Evolutionary conservation across 2,113 vertebrate species (phyloP).

Genomic region (Vanacampus margaritifer): DNA sequence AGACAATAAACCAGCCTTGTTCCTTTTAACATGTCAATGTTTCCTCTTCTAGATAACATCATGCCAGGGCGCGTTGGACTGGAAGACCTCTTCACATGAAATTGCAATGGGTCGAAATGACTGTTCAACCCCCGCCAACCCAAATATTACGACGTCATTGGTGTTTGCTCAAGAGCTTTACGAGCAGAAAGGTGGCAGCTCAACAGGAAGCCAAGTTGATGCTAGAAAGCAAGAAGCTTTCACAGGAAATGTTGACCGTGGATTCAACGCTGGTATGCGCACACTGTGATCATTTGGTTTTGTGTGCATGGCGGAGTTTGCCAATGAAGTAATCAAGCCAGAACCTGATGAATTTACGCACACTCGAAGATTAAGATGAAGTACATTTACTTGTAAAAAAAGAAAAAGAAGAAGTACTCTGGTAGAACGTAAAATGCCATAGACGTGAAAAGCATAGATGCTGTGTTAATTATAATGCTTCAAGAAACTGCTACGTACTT

Average conservation of each 20-base stretch:
- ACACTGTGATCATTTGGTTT: background rate
- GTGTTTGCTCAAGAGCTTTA: slow-evolving; percentile 50
- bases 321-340: background rate
- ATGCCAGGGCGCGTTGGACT: background rate
- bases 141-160: slow-evolving; percentile 31
- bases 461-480: too few relatives aligned
- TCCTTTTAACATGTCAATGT: slow-evolving; percentile 21
- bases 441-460: too few relatives aligned
- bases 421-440: background rate
- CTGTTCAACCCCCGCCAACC: slow-evolving; percentile 9
- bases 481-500: too few relatives aligned
- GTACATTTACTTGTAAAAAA: too few relatives aligned
- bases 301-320: background rate
- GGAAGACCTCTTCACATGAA: slow-evolving; percentile 26
- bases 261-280: slow-evolving; percentile 5
- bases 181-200: slow-evolving; percentile 12
- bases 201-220: slow-evolving; percentile 16
- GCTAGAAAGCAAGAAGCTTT: slow-evolving; percentile 10
- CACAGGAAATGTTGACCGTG: background rate
- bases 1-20: slow-evolving; percentile 39
- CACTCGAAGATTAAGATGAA: too few relatives aligned
- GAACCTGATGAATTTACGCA: background rate
- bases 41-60: slow-evolving; percentile 27
- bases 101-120: slow-evolving; percentile 28
- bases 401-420: background rate